A percentile compares a stretch with the other conserved stretches of the same genome.
These are phyloP conservation scores for Dicyrtomina minuta DNA, from an alignment of 2,888 invertebrate genomes.

Conservation along the genomic window DNA sequence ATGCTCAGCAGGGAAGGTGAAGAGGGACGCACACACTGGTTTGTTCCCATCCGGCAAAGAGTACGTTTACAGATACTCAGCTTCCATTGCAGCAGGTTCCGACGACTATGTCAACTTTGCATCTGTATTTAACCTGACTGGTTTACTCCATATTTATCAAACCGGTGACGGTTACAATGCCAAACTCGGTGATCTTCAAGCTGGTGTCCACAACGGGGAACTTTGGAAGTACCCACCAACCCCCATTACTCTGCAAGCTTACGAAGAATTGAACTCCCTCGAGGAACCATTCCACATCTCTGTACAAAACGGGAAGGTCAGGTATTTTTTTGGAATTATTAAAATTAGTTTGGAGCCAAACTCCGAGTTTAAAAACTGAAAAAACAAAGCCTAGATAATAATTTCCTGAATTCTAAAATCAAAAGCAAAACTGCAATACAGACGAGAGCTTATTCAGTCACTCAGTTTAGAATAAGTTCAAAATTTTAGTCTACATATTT, in stretches of 20 bases:
- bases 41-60: constrained; percentile 50
- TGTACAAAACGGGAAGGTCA: constrained; percentile 45
- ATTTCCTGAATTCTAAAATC: too few relatives aligned
- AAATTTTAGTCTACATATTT: too few relatives aligned
- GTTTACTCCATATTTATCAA: constrained; percentile 45
- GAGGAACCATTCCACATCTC: constrained; percentile 49
- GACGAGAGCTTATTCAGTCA: too few relatives aligned
- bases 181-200: constrained; percentile 43
- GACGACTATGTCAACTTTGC: constrained; percentile 48
- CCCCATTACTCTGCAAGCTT: constrained; percentile 36
- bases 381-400: too few relatives aligned
- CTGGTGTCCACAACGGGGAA: constrained; percentile 50
- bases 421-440: too few relatives aligned
- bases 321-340: constrained; percentile 4
- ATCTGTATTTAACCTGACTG: constrained; percentile 49
- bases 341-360: too few relatives aligned
- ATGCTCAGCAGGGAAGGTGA: constrained; percentile 28
- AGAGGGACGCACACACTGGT: neutral
- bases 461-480: too few relatives aligned
- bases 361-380: too few relatives aligned
- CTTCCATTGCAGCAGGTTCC: constrained; percentile 46
- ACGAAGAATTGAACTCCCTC: constrained; percentile 48
- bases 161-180: constrained; percentile 40
- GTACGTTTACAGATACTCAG: constrained; percentile 46
- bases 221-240: constrained; percentile 28